phyloP scores from a whole-genome alignment of 2,888 invertebrate species.

The Ectemnius continuus region DNA sequence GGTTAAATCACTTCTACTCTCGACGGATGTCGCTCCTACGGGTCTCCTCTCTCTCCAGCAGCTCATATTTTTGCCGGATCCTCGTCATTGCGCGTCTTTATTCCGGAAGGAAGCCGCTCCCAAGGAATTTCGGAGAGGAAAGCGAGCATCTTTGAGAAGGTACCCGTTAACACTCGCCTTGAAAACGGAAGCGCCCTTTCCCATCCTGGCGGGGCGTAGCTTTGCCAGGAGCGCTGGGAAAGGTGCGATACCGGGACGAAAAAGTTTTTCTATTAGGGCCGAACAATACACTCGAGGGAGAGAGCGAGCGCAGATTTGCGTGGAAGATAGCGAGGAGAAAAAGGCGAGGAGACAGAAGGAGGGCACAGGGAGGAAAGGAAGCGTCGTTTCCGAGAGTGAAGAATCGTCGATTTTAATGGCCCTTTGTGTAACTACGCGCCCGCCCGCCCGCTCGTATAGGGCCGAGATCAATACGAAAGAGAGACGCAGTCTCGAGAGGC shows the following conservation, averaged over 20 bases:
- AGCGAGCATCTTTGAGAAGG: not conserved
- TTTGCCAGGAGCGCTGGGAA: not conserved
- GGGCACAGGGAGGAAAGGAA: conserved; percentile 25
- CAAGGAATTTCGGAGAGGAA: conserved; percentile 29
- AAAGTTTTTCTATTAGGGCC: conserved; percentile 52
- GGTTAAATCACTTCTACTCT: conserved; percentile 70
- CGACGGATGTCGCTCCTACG: conserved; percentile 55
- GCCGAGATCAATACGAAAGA: conserved; percentile 55
- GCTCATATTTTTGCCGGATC: conserved; percentile 48
- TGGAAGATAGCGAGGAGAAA: conserved; percentile 33
- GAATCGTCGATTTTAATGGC: conserved; percentile 62
- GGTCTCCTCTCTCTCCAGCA: conserved; percentile 20
- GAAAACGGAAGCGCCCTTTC: too few relatives aligned
- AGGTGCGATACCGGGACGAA: not conserved
- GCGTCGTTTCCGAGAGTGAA: conserved; percentile 48
- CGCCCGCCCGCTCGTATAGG: conserved; percentile 38
- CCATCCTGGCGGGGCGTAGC: not conserved
- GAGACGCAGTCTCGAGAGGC: conserved; percentile 21
- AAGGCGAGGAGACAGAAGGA: conserved; percentile 25
- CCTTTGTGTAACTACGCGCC: conserved; percentile 54
- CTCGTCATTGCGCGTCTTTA: not conserved
- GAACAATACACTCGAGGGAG: conserved; percentile 38
- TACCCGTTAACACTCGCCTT: too few relatives aligned
- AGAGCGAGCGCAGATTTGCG: conserved; percentile 41
- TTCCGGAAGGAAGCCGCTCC: conserved; percentile 15